Base-by-base conservation (phyloP, 1,140 invertebrate species). In the Odontomachus brunneus region DNA sequence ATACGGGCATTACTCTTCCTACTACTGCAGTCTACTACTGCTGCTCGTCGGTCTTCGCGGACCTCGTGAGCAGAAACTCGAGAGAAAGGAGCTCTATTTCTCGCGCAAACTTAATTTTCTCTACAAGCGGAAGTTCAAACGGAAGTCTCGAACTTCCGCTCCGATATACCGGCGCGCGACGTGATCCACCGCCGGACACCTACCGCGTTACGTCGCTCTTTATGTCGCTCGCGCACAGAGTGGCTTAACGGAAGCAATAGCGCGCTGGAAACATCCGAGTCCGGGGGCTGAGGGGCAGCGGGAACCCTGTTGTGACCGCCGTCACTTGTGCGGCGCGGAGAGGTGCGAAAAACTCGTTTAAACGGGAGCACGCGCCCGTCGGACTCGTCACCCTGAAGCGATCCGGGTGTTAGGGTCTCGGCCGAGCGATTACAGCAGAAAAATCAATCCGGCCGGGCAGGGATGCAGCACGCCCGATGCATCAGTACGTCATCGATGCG, bases 401-500 rank as follows among this genome's bases (percentile, higher is more conserved):
- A 49, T 60, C 60, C 49, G 38, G n/a, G 55, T 59, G 38, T 73
- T 33, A 73, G 55, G 19, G 19, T 51, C 66, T 11, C 38, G 67
- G 0, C 44, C 26, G 60, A 60, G 49, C 67, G 38, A 73, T 51
- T 53, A 33, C 33, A n/a, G 5, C 53, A 80, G 19, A 74, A 82
- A 74, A 51, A 73, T 81, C 76, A 82, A 82, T 82, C 57, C 29
- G 9, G 44, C 55, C 14, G 49, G 51, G 17, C 3, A 3, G 17
- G 19, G 38, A 4, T 17, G 81, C 59, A 22, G 60, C 69, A 48
- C 44, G 14, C 5, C 15, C 53, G 49, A 78, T 24, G 29, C 75
- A 67, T 67, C 63, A 67, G 49, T 78, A 26, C 60, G n/a, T 76
- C 62, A 76, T 53, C 62, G 29, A 66, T 76, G 51, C 38, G 75